Conservation (phyloP, 2,888 invertebrate genomes). For the Phlogophora meticulosa region DNA sequence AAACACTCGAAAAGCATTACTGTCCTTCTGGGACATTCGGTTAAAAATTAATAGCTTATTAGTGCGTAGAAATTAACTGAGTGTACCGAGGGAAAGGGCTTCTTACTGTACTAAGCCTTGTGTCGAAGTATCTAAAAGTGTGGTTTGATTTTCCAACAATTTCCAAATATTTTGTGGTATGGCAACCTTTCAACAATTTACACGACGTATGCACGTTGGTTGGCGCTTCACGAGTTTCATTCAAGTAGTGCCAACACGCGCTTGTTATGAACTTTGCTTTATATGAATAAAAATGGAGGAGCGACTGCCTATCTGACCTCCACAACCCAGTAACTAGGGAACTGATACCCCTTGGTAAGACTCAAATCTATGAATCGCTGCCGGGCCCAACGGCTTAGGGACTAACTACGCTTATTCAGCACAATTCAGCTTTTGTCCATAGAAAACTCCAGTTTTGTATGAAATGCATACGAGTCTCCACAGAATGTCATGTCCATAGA, state of each 20-base stretch:
- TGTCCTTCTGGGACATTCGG: background rate
- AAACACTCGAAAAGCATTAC: too few relatives aligned
- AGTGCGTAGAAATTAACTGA: constrained; percentile 38
- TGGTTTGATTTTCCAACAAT: background rate
- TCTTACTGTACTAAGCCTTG: background rate
- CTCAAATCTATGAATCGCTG: too few relatives aligned
- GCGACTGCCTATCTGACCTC: too few relatives aligned
- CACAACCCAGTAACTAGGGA: too few relatives aligned
- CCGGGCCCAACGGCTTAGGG: too few relatives aligned
- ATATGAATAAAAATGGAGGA: background rate
- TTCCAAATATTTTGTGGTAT: constrained; percentile 21
- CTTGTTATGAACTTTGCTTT: constrained; percentile 28
- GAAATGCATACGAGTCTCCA: too few relatives aligned
- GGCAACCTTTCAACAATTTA: constrained; percentile 45
- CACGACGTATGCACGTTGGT: background rate
- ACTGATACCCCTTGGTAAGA: too few relatives aligned
- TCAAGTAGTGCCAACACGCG: constrained; percentile 52
- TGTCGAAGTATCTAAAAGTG: background rate
- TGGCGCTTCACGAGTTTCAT: constrained; percentile 32
- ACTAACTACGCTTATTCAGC: too few relatives aligned
- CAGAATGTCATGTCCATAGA: too few relatives aligned
- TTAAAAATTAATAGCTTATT: constrained; percentile 13
- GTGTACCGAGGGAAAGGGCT: constrained; percentile 23
- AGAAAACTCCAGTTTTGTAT: too few relatives aligned
- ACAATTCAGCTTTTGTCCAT: too few relatives aligned